These are phyloP conservation scores for Phyllotreta striolata DNA, from an alignment of 2,888 invertebrate species.

Conservation along the genomic window DNA sequence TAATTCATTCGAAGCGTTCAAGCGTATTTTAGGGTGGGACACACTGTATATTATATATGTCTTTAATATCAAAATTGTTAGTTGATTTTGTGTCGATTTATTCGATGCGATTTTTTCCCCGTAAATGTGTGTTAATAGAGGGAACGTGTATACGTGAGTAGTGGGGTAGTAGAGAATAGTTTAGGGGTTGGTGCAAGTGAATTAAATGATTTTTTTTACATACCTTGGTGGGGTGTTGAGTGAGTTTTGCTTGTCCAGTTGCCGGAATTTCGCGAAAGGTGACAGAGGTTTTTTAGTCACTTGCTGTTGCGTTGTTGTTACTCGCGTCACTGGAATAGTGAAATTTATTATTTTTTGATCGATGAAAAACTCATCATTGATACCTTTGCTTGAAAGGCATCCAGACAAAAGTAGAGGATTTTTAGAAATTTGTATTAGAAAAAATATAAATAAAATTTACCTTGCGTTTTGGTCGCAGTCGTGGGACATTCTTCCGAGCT, in stretches of 20 bases:
- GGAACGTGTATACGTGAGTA: too few relatives aligned
- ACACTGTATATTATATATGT: not conserved
- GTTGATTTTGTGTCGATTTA: too few relatives aligned
- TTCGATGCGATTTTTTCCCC: too few relatives aligned
- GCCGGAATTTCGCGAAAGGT: constrained; percentile 90
- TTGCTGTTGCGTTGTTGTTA: constrained; percentile 53
- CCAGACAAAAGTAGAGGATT: not conserved
- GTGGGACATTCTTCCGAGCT: constrained; percentile 53
- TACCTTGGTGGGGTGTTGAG: constrained; percentile 78
- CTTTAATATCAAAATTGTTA: too few relatives aligned
- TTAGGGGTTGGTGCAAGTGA: not conserved
- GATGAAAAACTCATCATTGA: too few relatives aligned
- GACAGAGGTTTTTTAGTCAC: constrained; percentile 72
- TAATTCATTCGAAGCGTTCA: constrained; percentile 29
- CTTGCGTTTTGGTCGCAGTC: constrained; percentile 51
- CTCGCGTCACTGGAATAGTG: constrained; percentile 51
- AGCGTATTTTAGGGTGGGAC: constrained; percentile 22
- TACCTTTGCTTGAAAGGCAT: constrained; percentile 2
- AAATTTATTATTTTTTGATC: not conserved
- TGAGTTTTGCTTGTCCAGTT: constrained; percentile 88
- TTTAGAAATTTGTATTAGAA: not conserved
- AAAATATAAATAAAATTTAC: constrained; percentile 32
- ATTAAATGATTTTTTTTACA: constrained; percentile 46
- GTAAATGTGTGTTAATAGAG: too few relatives aligned
- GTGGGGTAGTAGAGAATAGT: not conserved